Percentiles rank a stretch among this genome's conserved stretches.
These are phyloP conservation scores for Tetranychus cinnabarinus DNA, from an alignment of 1,140 invertebrate genomes.

Conservation along the genomic window DNA sequence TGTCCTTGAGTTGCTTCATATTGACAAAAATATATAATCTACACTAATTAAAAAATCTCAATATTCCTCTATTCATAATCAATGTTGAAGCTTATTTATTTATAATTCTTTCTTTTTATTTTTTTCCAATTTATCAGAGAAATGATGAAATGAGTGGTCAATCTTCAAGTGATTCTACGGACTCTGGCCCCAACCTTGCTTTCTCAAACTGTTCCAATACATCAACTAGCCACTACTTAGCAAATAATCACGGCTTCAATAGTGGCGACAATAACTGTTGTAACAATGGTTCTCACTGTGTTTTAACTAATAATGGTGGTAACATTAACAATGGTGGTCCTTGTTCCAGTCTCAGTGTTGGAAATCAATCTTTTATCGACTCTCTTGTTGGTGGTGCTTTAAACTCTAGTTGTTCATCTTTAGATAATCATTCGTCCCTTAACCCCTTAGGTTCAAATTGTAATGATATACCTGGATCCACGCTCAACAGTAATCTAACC, in stretches of 20 bases:
- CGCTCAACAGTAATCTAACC: not conserved
- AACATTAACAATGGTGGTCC: not conserved
- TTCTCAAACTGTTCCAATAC: not conserved
- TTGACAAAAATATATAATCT: too few species aligned
- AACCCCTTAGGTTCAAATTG: not conserved
- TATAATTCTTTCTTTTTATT: not conserved
- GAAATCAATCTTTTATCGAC: not conserved
- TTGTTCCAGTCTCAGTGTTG: not conserved
- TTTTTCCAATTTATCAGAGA: not conserved
- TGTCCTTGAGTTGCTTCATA: too few species aligned
- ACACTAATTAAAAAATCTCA: too few species aligned
- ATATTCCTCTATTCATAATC: too few species aligned
- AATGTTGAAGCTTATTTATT: too few species aligned
- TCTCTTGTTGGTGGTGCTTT: not conserved
- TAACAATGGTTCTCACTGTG: too few species aligned
- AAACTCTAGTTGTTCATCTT: not conserved
- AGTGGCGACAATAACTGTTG: too few species aligned
- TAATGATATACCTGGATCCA: not conserved
- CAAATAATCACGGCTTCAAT: not conserved
- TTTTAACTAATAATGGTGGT: not conserved
- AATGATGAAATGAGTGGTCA: not conserved
- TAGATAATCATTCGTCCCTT: not conserved
- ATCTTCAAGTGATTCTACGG: not conserved
- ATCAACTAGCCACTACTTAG: not conserved
- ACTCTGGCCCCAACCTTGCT: not conserved